These are phyloP conservation scores for Hylaea fasciaria DNA, from an alignment of 2,888 invertebrate genomes.

Conservation along the genomic window DNA sequence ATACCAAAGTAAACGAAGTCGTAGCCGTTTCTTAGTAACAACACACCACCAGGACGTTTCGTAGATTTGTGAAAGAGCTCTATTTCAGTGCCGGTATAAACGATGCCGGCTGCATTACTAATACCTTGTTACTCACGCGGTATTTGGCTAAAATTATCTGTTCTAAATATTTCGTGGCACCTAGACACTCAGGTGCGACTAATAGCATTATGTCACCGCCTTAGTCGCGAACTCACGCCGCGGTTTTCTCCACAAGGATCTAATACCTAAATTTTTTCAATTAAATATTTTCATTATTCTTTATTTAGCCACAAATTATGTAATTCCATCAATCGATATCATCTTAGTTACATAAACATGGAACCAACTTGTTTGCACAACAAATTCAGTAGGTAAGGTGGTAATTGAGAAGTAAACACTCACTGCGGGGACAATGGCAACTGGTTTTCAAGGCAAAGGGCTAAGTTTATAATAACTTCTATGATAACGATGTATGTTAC, in stretches of 20 bases:
- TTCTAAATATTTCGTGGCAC: conserved; percentile 65
- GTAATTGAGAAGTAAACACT: conserved; percentile 6
- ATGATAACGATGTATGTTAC: no score
- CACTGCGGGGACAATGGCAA: neutral
- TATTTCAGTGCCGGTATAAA: conserved; percentile 35
- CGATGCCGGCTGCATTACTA: conserved; percentile 37
- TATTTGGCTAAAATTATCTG: conserved; percentile 77
- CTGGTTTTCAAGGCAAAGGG: conserved; percentile 5
- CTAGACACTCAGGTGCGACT: conserved; percentile 64
- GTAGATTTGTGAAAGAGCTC: conserved; percentile 8
- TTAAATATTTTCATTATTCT: no score
- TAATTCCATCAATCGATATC: no score
- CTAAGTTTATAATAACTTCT: neutral
- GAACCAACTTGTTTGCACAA: neutral
- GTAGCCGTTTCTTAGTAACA: no score
- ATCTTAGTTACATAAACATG: neutral
- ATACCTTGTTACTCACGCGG: conserved; percentile 65
- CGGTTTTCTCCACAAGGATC: no score
- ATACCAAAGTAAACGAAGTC: no score
- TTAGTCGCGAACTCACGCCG: neutral
- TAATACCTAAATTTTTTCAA: no score
- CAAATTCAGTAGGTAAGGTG: neutral
- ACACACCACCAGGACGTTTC: conserved; percentile 21
- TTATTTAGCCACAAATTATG: no score
- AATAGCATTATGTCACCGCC: conserved; percentile 39